Evolutionary conservation across 2,797 vertebrate species (phyloP).

Genomic region (Cyclura pinguis): DNA sequence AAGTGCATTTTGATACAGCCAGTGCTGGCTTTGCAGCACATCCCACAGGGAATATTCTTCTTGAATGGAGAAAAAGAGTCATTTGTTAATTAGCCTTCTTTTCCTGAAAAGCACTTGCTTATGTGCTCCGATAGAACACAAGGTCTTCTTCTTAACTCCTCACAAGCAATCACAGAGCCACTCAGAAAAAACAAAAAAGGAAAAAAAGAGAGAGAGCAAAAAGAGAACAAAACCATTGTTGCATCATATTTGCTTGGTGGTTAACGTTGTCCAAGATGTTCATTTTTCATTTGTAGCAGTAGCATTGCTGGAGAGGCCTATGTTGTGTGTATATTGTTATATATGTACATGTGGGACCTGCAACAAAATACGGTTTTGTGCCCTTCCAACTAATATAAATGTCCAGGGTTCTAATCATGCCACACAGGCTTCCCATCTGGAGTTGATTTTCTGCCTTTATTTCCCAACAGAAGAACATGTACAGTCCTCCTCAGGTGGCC

Average conservation of each 20-base stretch:
- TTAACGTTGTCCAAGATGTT: slow-evolving; percentile 49
- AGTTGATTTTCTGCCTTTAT: no score
- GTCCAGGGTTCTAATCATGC: not conserved
- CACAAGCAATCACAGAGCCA: slow-evolving; percentile 43
- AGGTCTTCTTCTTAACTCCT: slow-evolving; percentile 61
- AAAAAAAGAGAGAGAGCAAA: not conserved
- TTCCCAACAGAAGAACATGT: not conserved
- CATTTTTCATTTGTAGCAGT: slow-evolving; percentile 16
- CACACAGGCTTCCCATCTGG: not conserved
- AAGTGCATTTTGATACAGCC: not conserved
- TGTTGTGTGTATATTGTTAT: not conserved
- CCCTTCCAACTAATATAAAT: not conserved
- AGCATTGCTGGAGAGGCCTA: not conserved
- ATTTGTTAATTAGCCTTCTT: slow-evolving; percentile 44
- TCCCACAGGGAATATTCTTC: slow-evolving; percentile 35
- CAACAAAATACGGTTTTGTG: not conserved
- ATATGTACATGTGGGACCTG: not conserved
- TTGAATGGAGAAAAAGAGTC: slow-evolving; percentile 20
- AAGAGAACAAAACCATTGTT: slow-evolving; percentile 51
- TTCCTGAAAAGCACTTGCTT: slow-evolving; percentile 36
- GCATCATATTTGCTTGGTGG: slow-evolving; percentile 53
- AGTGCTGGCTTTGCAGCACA: not conserved
- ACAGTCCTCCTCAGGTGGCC: not conserved
- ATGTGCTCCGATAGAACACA: slow-evolving; percentile 42
- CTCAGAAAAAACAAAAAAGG: slow-evolving; percentile 29